Conservation (phyloP, 2,888 invertebrate species). For the Sarcophaga variegata region DNA sequence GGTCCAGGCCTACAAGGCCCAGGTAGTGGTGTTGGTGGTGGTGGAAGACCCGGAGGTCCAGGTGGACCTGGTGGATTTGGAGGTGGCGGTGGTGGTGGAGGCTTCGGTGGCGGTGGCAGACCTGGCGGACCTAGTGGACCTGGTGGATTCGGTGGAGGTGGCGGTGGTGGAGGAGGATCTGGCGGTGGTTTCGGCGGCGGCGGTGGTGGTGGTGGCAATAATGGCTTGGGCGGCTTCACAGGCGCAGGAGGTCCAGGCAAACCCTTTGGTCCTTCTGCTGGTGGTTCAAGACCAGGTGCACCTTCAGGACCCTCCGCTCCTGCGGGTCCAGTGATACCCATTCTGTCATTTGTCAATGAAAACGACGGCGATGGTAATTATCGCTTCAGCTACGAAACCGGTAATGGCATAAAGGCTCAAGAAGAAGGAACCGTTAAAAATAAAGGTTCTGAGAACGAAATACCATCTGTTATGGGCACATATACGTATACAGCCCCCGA, state of each 20-base stretch:
- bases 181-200: slow-evolving; percentile 75
- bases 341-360: slow-evolving; percentile 84
- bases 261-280: slow-evolving; percentile 77
- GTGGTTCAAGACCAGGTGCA: slow-evolving; percentile 73
- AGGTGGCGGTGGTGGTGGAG: slow-evolving; percentile 74
- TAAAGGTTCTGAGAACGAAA: slow-evolving; percentile 83
- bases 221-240: slow-evolving; percentile 78
- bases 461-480: slow-evolving; percentile 84
- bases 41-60: slow-evolving; percentile 74
- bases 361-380: slow-evolving; percentile 85
- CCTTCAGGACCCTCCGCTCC: slow-evolving; percentile 75
- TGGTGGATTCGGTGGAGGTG: slow-evolving; percentile 78
- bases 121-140: slow-evolving; percentile 71
- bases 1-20: slow-evolving; percentile 80
- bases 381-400: slow-evolving; percentile 85
- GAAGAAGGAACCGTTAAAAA: slow-evolving; percentile 85
- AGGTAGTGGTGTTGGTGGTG: slow-evolving; percentile 74
- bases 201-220: slow-evolving; percentile 76
- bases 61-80: slow-evolving; percentile 72
- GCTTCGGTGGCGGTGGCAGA: slow-evolving; percentile 76
- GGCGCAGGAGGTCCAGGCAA: slow-evolving; percentile 77
- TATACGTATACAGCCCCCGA: slow-evolving; percentile 86
- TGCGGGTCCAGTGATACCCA: slow-evolving; percentile 82
- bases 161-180: slow-evolving; percentile 73
- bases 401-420: slow-evolving; percentile 85